Base-by-base conservation (phyloP, 2,888 invertebrate species). In the Drosophila affinis region DNA sequence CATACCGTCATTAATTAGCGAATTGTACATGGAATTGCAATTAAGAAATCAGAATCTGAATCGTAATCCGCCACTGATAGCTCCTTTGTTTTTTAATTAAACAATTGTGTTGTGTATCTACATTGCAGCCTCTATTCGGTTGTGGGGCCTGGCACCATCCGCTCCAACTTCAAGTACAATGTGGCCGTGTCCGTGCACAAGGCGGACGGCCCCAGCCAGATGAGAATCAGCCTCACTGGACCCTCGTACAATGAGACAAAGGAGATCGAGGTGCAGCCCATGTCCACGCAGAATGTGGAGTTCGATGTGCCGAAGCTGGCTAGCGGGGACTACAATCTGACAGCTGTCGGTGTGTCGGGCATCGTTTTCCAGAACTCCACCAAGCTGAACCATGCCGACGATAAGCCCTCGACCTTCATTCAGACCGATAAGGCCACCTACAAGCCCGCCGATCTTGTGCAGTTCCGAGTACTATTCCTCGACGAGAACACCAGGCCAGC, bases 401-500 rank as follows among this genome's bases (percentile, higher is more conserved):
- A 97, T 89, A 77, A 78, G 45, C 74, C 81, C 6, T 96, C 97
- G 12, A 94, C 97, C 14, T 96, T 97, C 88, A 95, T 98, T 73
- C 98, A 98, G 91, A 98, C 98, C 0, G 98, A 98, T 92, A 96
- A 97, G 92, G 95, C 97, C 10, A 95, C 98, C 74, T 98, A 98
- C 92, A 96, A 97, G 90, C 98, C 98, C 0, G 95, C 96, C 10
- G 95, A 96, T 90, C 94, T 94, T 77, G 95, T 99, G 29, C 94
- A 95, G 91, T 98, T 97, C 92, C 84, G 91, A 9, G 79, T 96
- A 9, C 92, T 97, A 21, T 94, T 96, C 18, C 92, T 97, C 54
- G 95, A 96, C 89, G 94, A 96, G 0, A 94, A 95, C 75, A 93
- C 97, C 56, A 94, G 95, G 78, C 96, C 97, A 91, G 88, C 87